Conservation (phyloP, 2,888 invertebrate species). For the Hypomecis punctinalis region DNA sequence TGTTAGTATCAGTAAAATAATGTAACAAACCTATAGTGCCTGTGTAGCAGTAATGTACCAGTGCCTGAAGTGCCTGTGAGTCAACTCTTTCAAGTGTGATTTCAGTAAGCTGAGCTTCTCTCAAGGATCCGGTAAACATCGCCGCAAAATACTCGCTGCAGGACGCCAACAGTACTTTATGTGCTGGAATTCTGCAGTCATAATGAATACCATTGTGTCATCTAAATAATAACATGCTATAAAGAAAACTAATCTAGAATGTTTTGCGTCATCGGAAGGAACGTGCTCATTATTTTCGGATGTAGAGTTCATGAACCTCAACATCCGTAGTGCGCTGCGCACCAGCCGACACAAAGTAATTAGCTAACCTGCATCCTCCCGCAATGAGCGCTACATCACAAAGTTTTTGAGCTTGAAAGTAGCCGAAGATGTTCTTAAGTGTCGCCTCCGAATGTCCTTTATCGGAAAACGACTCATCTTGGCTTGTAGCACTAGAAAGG, state of each 20-base stretch:
- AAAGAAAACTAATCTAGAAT: constrained; percentile 6
- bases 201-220: constrained; percentile 12
- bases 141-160: constrained; percentile 98
- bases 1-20: constrained; percentile 17
- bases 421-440: constrained; percentile 92
- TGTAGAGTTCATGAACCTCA: constrained; percentile 37
- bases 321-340: constrained; percentile 26
- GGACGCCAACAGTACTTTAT: constrained; percentile 95
- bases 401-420: constrained; percentile 92
- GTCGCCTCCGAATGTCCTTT: constrained; percentile 93
- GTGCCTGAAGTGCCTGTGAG: constrained; percentile 92
- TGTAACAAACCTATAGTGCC: constrained; percentile 85
- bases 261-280: constrained; percentile 8
- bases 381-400: constrained; percentile 95
- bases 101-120: constrained; percentile 93
- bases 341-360: constrained; percentile 27
- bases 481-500: constrained; percentile 87
- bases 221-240: not conserved
- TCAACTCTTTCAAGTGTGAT: constrained; percentile 94
- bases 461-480: constrained; percentile 91
- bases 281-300: constrained; percentile 22
- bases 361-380: constrained; percentile 87
- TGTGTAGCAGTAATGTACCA: constrained; percentile 96
- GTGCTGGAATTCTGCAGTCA: constrained; percentile 88
- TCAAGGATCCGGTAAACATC: constrained; percentile 96